These are phyloP conservation scores for Tenebrio molitor DNA, from an alignment of 1,140 invertebrate species.

Conservation along the genomic window DNA sequence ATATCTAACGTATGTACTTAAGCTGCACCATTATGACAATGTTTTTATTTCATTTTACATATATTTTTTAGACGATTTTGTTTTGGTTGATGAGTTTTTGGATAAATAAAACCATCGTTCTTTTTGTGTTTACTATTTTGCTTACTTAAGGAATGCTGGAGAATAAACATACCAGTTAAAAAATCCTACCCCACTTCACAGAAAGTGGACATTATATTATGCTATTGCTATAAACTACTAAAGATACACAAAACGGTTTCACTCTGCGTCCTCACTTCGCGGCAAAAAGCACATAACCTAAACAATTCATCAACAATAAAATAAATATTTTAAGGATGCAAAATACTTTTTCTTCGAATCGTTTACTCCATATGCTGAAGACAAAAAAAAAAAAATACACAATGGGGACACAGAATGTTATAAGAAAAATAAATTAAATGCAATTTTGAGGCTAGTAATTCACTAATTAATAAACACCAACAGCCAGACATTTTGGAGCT, in stretches of 20 bases:
- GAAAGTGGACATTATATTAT: constrained; percentile 29
- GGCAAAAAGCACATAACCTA: constrained; percentile 35
- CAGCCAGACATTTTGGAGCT: constrained; percentile 39
- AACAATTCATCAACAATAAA: constrained; percentile 32
- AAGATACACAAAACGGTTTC: constrained; percentile 41
- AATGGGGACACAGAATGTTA: constrained; percentile 30
- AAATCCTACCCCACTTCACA: constrained; percentile 43
- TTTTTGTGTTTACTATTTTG: constrained; percentile 37
- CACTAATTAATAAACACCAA: constrained; percentile 45
- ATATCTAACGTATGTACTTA: constrained; percentile 11
- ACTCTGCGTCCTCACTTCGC: constrained; percentile 42
- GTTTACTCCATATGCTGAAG: constrained; percentile 37
- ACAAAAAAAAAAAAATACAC: neutral
- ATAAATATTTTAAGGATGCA: constrained; percentile 20
- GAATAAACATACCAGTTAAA: constrained; percentile 52
- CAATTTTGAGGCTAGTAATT: constrained; percentile 41
- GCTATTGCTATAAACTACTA: constrained; percentile 40
- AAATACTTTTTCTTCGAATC: constrained; percentile 14
- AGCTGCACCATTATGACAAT: constrained; percentile 20
- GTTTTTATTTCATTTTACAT: constrained; percentile 22
- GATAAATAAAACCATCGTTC: constrained; percentile 28
- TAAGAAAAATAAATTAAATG: constrained; percentile 47
- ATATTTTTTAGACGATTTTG: constrained; percentile 7
- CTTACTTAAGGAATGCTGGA: constrained; percentile 50
- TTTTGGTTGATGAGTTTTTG: neutral